phyloP scores from a whole-genome alignment of 92 coral and sea anemone species.

The Epizoanthus stellaris region DNA sequence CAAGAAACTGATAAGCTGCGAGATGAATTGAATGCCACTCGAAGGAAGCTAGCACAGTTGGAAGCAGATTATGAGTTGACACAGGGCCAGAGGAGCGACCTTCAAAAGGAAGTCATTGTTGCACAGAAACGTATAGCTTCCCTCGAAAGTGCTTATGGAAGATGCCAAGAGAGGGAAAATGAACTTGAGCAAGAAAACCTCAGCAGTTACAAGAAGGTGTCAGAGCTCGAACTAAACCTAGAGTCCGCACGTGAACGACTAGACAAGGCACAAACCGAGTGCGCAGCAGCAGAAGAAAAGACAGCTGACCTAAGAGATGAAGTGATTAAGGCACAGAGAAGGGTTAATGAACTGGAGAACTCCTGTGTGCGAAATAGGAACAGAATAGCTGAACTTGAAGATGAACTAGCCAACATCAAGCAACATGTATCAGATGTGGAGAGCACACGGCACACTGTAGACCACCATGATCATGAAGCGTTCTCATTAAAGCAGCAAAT shows the following conservation, averaged over 20 bases:
- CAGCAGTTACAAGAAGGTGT: constrained; percentile 67
- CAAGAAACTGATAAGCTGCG: constrained; percentile 55
- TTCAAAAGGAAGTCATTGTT: constrained; percentile 67
- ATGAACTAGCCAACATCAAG: constrained; percentile 55
- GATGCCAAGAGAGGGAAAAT: constrained; percentile 64
- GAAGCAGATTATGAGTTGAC: constrained; percentile 81
- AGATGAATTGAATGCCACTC: constrained; percentile 56
- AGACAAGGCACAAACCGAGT: constrained; percentile 48
- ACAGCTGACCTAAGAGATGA: constrained; percentile 63
- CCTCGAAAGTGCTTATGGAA: constrained; percentile 62
- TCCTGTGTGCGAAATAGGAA: constrained; percentile 66
- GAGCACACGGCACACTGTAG: constrained; percentile 33
- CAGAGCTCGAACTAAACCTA: constrained; percentile 73
- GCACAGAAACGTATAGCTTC: constrained; percentile 67
- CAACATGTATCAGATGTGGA: constrained; percentile 45
- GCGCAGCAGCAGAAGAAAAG: constrained; percentile 61
- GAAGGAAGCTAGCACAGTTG: constrained; percentile 57
- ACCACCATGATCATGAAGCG: constrained; percentile 45
- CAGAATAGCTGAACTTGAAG: constrained; percentile 68
- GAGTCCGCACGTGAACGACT: constrained; percentile 59
- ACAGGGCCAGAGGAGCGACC: constrained; percentile 68
- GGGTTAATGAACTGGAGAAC: constrained; percentile 71
- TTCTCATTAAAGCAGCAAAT: constrained; percentile 48
- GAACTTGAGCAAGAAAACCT: constrained; percentile 78
- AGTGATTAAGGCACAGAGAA: constrained; percentile 67